Evolutionary conservation across 2,113 vertebrate species (phyloP), one percentile per base, ranked within the genome.

Genomic region (Chloropsis cyanopogon): DNA sequence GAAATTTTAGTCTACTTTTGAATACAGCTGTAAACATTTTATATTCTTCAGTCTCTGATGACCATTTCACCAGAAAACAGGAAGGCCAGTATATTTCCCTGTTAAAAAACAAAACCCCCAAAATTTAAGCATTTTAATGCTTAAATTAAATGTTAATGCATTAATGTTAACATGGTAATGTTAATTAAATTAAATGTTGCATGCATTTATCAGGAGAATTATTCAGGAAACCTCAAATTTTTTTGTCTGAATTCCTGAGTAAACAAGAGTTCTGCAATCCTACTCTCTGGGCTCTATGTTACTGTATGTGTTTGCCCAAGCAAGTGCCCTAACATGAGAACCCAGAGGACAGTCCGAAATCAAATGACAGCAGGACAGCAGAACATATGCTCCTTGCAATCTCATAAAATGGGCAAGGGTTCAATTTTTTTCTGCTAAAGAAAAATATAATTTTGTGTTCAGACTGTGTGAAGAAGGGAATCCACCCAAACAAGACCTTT

Each of bases 321-420:
- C 2, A 1, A 23, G 18, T 57, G 24, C 41, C n/a, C 19, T n/a
- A n/a, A 29, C 13, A 14, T 3, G 28, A 59, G 52, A 89, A 31
- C 26, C 12, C 44, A 60, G 35, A 50, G 35, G 26, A 70, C 28
- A 26, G 31, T 17, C 44, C 71, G 52, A 78, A 94, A 61, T 11
- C 61, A 76, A 91, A 31, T 3, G 2, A 15, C 18, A 41, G 17
- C 13, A n/a, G 33, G 63, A 57, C 6, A 14, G 16, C 0, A 0
- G 21, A 39, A 2, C 4, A 24, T 16, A 33, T 0, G 1, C 20
- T 72, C 31, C 35, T 42, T 28, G 11, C 11, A 82, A 26, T 37
- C n/a, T 71, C 6, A 4, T 11, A 2, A 65, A 82, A 72, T 20
- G 18, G 5, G 7, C 37, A 35, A 69, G 6, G 35, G 12, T 12